Base-by-base conservation (phyloP, 2,113 vertebrate genomes). In the Petromus typicus region DNA sequence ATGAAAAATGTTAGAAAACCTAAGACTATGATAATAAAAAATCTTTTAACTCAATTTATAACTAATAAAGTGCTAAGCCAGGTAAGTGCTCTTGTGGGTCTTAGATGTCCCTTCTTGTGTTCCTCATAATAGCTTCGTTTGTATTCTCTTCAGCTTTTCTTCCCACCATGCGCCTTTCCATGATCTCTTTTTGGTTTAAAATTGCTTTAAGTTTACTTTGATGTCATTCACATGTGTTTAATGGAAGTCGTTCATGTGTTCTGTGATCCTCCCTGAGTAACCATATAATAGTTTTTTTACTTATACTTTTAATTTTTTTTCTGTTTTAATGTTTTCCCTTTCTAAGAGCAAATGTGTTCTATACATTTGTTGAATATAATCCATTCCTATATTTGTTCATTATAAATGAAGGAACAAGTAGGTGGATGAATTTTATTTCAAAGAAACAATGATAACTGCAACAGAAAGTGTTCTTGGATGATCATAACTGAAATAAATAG, bases 241-340 rank as follows among this genome's bases (percentile, higher is more conserved):
- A 5, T 82, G 57, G 6, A 45, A 48, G 82, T 34, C 14, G 13
- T n/a, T n/a, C 1, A 0, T n/a, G 5, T 43, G 54, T 22, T 66
- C 32, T 59, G 1, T 51, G 63, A 63, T 69, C 61, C 40, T 27
- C 11, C 30, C 0, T 59, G 57, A 16, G 30, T 64, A 5, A 32
- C 1, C 18, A 37, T 27, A 5, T 20, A 27, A 86, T 87, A 14
- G 12, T 3, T 69, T 67, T 0, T n/a, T 63, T 43, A 18, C 20
- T 40, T 9, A 32, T 32, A 20, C 13, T 5, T 80, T 23, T 80
- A 13, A n/a, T n/a, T 40, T 1, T 86, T 78, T 59, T 22, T 57
- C 2, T n/a, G 32, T 73, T 43, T 8, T 34, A 5, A 43, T 40
- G 8, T 13, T 43, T 40, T 71, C 20, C 10, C 13, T 37, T 76